Percentiles rank a stretch among this genome's conserved stretches.
These are phyloP conservation scores for Drosophila lacicola DNA, from an alignment of 2,888 invertebrate genomes.

Conservation along the genomic window DNA sequence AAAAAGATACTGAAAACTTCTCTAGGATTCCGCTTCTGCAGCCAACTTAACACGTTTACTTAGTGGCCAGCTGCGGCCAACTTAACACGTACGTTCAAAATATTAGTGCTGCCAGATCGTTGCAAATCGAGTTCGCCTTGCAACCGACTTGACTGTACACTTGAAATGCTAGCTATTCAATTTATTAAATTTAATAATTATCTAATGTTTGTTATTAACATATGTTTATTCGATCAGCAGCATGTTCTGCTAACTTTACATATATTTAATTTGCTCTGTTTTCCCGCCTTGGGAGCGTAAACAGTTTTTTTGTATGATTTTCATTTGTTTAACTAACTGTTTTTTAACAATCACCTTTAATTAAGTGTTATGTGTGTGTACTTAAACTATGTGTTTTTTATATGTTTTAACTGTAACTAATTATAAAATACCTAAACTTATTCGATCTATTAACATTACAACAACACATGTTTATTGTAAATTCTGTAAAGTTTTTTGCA, in stretches of 20 bases:
- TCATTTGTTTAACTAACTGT: constrained; percentile 48
- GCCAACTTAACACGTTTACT: constrained; percentile 11
- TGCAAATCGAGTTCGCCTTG: not conserved
- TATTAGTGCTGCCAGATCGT: constrained; percentile 6
- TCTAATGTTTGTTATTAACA: constrained; percentile 17
- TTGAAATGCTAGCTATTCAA: constrained; percentile 36
- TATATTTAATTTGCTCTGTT: constrained; percentile 1
- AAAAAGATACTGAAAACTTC: not conserved
- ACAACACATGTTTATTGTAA: constrained; percentile 57
- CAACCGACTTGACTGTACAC: constrained; percentile 23
- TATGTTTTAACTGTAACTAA: constrained; percentile 64
- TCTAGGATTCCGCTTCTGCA: not conserved
- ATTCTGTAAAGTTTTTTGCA: constrained; percentile 83
- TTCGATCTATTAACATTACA: constrained; percentile 38
- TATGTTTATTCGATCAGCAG: constrained; percentile 10
- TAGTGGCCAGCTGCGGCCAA: constrained; percentile 4
- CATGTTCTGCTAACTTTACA: not conserved
- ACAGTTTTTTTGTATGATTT: constrained; percentile 25
- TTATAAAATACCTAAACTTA: constrained; percentile 45
- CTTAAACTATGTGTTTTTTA: constrained; percentile 19
- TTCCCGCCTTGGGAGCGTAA: constrained; percentile 24
- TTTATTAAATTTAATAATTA: not conserved
- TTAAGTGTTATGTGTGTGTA: constrained; percentile 54
- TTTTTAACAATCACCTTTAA: constrained; percentile 29
- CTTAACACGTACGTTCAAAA: not conserved